Evolutionary conservation across 2,888 invertebrate genomes (phyloP), one percentile per base, ranked within the genome.

Genomic region (Cylloceria caligata): DNA sequence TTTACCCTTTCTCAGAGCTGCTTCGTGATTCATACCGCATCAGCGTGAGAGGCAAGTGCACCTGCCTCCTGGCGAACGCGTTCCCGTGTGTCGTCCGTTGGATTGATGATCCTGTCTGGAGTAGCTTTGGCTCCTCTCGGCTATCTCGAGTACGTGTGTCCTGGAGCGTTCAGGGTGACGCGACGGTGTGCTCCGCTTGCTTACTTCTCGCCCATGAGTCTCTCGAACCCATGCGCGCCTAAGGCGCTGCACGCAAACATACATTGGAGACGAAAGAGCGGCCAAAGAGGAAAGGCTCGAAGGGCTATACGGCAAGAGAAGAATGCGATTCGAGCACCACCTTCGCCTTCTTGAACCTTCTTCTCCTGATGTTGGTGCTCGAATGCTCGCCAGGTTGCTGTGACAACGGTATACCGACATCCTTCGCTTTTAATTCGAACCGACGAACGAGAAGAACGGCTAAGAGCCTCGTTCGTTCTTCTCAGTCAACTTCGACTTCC

Each of bases 361-460:
- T 55, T 42, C 30, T 34, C 27, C 39, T 34, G 60, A 24, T 19
- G 24, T 13, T 24, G 73, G n/a, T 52, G 62, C 76, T 78, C 71
- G 69, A 64, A 45, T 68, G 62, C 76, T 83, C 64, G 67, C 71
- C 79, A 67, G 79, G 77, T 83, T 71, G 68, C 83, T 65, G 75
- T 79, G 80, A 81, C 81, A 86, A 86, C 88, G 85, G 83, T 83
- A 79, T 79, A 84, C 84, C 85, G 86, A 83, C 75, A 83, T 82
- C 72, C 68, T 80, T 79, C 85, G 84, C 85, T 86, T 88, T 88
- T 88, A 88, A 88, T 88, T 88, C 87, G 79, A 86, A 74, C 81
- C 84, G 85, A 84, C 81, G 74, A 83, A 84, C 83, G 83, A 62
- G 67, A 60, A 36, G 52, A 42, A 72, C 36, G 52, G 34, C 57